Evolutionary conservation across 2,888 invertebrate genomes (phyloP).

Genomic region (Polymixis lichenea): DNA sequence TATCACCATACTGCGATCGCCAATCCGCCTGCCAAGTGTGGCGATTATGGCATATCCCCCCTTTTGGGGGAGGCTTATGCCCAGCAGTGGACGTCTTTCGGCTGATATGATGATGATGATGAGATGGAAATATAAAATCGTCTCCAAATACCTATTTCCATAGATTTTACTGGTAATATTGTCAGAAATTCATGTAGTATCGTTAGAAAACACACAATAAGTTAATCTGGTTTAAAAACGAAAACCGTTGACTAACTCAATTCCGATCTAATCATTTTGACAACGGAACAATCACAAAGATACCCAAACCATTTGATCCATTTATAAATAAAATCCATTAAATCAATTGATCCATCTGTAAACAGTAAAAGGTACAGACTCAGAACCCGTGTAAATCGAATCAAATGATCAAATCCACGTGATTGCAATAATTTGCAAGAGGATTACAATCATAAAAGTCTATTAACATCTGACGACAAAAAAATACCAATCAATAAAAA

Average conservation of each 20-base stretch:
- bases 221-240: not conserved
- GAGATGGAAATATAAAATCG: too few relatives aligned
- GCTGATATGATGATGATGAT: too few relatives aligned
- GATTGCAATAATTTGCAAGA: slow-evolving; percentile 54
- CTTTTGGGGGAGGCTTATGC: too few relatives aligned
- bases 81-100: too few relatives aligned
- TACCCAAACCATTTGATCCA: slow-evolving; percentile 13
- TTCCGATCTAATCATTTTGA: slow-evolving; percentile 8
- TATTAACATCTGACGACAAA: slow-evolving; percentile 67
- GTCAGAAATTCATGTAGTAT: too few relatives aligned
- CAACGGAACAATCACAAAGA: slow-evolving; percentile 7
- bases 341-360: not conserved
- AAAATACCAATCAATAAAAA: slow-evolving; percentile 73
- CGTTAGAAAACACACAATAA: too few relatives aligned
- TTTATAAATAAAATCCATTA: slow-evolving; percentile 13
- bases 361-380: slow-evolving; percentile 1
- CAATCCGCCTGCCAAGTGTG: too few relatives aligned
- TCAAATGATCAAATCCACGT: slow-evolving; percentile 49
- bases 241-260: slow-evolving; percentile 7
- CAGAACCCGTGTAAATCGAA: slow-evolving; percentile 19
- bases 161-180: too few relatives aligned
- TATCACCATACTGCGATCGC: too few relatives aligned
- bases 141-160: too few relatives aligned
- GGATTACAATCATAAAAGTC: slow-evolving; percentile 68
- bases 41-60: too few relatives aligned